These are phyloP conservation scores for Nymphalis urticae DNA, from an alignment of 2,888 invertebrate species.

Conservation along the genomic window DNA sequence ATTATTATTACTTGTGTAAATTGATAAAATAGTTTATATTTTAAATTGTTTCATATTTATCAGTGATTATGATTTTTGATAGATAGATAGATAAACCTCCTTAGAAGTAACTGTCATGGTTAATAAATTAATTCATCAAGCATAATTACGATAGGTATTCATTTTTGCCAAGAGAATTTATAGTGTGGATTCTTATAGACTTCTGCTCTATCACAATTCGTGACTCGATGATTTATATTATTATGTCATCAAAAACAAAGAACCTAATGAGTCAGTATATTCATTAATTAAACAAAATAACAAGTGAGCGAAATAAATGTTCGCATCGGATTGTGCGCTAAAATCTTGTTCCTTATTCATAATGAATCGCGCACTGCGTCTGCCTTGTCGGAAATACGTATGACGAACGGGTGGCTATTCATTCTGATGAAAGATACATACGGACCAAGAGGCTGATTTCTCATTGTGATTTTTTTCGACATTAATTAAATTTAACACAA, in stretches of 20 bases:
- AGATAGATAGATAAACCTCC: too few species aligned
- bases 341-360: conserved; percentile 41
- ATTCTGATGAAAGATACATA: conserved; percentile 28
- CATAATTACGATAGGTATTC: too few species aligned
- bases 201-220: too few species aligned
- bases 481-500: neutral
- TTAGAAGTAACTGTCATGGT: too few species aligned
- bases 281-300: conserved; percentile 29
- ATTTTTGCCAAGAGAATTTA: too few species aligned
- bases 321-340: conserved; percentile 29
- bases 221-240: too few species aligned
- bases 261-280: conserved; percentile 7
- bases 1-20: too few species aligned
- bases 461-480: conserved; percentile 5
- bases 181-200: too few species aligned
- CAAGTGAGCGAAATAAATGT: conserved; percentile 27
- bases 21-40: too few species aligned
- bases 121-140: too few species aligned
- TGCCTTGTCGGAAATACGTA: conserved; percentile 54
- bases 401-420: conserved; percentile 50
- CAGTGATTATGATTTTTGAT: too few species aligned
- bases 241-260: conserved; percentile 8
- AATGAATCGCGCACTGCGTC: conserved; percentile 56
- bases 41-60: too few species aligned
- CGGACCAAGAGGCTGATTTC: neutral